Base-by-base conservation (phyloP, 2,113 vertebrate genomes). In the Actenoides hombroni region DNA sequence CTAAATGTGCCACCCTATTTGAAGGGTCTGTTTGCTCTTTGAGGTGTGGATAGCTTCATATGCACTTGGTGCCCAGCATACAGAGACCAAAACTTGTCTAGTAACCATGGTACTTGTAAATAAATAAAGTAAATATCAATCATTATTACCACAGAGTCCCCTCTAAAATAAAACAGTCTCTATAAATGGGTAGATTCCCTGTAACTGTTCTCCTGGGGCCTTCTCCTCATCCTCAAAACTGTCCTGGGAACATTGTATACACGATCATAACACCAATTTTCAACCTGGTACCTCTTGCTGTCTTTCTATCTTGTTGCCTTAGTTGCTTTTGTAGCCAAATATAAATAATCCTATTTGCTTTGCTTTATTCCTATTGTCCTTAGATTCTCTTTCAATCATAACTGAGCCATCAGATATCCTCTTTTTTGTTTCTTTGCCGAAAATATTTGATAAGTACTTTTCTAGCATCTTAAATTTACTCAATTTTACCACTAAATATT, bases 41-140 rank as follows among this genome's bases (percentile, higher is more conserved):
- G 2, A 7, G 31, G 2, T 54, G 14, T 76, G 37, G n/a, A 59
- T 63, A 76, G 39, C 29, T 40, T 92, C 65, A 79, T 49, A 25
- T 20, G 53, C 29, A 20, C 48, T 73, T 75, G 25, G 33, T 5
- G 2, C 63, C 67, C 37, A 68, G 80, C 56, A 71, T 40, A 78
- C 10, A 68, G 26, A 67, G 28, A 39, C 5, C 7, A 76, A 86
- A 91, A 74, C 26, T 85, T 81, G 35, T 76, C 64, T 51, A 6
- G 79, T 95, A 93, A 82, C 88, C 73, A 84, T 64, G 65, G 54
- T 31, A 84, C 16, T 89, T 68, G n/a, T 91, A 94, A 96, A 93
- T 93, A 96, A 90, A 94, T 69, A 89, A 84, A 94, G 84, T 61
- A 2, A 49, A 31, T 83, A 78, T 92, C 76, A 93, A 56, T 91